Percentiles rank a stretch among this genome's conserved stretches.
phyloP scores from a whole-genome alignment of 2,797 vertebrate species.

The Darevskia nairensis region DNA sequence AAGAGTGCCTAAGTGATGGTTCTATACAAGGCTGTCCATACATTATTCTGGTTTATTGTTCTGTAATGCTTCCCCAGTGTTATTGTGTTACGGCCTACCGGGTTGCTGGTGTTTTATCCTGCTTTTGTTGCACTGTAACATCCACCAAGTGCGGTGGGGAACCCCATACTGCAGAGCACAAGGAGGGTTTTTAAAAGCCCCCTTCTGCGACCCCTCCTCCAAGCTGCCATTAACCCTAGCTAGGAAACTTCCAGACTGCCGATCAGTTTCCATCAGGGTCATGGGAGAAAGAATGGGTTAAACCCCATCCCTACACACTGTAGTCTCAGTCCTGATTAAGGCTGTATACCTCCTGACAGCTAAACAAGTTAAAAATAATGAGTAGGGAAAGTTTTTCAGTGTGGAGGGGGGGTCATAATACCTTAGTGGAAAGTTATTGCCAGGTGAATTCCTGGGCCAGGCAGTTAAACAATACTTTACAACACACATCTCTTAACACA shows the following conservation, averaged over 20 bases:
- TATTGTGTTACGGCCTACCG: no score
- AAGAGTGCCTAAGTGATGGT: no score
- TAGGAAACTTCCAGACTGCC: not conserved
- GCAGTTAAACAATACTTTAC: no score
- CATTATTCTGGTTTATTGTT: not conserved
- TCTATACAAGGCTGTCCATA: no score
- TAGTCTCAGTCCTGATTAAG: not conserved
- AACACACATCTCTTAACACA: no score
- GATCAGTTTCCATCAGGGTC: not conserved
- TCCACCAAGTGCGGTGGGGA: not conserved
- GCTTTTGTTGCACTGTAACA: no score
- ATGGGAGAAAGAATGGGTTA: not conserved
- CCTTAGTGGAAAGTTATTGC: no score
- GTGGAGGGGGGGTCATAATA: no score
- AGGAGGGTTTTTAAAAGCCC: not conserved
- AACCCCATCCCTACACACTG: not conserved
- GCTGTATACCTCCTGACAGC: not conserved
- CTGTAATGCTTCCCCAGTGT: no score
- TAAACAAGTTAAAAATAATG: not conserved
- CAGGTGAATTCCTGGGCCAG: no score
- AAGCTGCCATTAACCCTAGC: not conserved
- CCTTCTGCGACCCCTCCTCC: not conserved
- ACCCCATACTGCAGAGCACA: not conserved
- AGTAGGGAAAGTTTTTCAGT: no score
- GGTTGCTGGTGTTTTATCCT: no score